Conservation (phyloP, 2,797 vertebrate species). For the Poecilia gillii region DNA sequence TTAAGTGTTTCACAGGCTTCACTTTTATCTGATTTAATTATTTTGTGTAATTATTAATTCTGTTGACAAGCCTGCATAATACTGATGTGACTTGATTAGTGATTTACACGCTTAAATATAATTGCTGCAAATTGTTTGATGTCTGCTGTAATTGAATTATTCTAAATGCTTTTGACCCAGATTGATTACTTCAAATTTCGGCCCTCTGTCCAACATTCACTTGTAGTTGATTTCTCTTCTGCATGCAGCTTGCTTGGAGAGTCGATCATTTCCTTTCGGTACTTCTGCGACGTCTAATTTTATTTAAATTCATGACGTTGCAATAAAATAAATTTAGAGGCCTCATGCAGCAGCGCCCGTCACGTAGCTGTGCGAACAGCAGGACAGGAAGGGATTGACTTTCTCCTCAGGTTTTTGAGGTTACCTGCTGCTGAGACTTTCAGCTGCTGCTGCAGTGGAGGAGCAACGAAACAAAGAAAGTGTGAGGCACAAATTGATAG, state of each 20-base stretch:
- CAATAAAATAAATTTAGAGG: constrained; percentile 5
- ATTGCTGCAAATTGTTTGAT: constrained; percentile 32
- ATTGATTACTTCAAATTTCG: constrained; percentile 22
- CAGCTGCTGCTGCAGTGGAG: constrained; percentile 18
- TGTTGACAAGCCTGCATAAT: constrained; percentile 33
- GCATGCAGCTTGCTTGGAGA: background rate
- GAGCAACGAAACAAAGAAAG: constrained; percentile 19
- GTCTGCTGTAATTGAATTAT: constrained; percentile 39
- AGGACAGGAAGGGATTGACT: constrained; percentile 36
- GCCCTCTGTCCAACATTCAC: constrained; percentile 8
- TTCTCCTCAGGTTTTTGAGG: constrained; percentile 32
- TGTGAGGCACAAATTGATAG: constrained; percentile 7
- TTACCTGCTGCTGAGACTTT: constrained; percentile 19
- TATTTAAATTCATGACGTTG: background rate
- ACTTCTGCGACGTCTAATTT: background rate
- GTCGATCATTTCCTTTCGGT: background rate
- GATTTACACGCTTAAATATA: constrained; percentile 41
- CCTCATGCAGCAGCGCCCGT: constrained; percentile 1
- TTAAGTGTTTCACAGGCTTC: constrained; percentile 1
- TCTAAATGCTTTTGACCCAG: constrained; percentile 26
- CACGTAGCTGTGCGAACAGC: constrained; percentile 19
- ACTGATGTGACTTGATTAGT: constrained; percentile 44
- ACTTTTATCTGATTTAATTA: constrained; percentile 29
- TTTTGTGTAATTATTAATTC: constrained; percentile 39
- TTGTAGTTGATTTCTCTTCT: background rate